A percentile compares a stretch with the other conserved stretches of the same genome.
phyloP scores from a whole-genome alignment of 2,797 vertebrate genomes.

The Alfaro cultratus region DNA sequence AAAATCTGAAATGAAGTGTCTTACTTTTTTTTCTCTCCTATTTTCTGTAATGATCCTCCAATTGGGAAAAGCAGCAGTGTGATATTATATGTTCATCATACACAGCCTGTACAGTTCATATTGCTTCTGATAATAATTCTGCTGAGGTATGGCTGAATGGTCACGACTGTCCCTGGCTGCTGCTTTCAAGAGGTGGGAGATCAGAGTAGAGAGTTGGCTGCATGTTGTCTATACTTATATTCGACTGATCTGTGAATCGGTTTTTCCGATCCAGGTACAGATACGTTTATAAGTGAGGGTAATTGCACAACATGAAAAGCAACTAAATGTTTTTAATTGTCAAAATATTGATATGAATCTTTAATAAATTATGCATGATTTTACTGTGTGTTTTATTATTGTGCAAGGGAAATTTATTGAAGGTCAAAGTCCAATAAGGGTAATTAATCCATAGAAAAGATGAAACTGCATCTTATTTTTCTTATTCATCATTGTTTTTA shows the following conservation, averaged over 20 bases:
- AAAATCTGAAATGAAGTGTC: conserved; percentile 46
- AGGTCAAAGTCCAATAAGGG: not conserved
- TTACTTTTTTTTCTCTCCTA: conserved; percentile 39
- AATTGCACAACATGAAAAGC: conserved; percentile 5
- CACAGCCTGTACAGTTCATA: conserved; percentile 17
- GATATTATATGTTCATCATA: conserved; percentile 13
- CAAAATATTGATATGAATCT: not conserved
- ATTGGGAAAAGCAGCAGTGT: conserved; percentile 10
- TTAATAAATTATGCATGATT: not conserved
- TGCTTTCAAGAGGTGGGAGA: conserved; percentile 29
- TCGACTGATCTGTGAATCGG: conserved; percentile 40
- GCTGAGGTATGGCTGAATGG: conserved; percentile 31
- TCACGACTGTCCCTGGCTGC: conserved; percentile 31
- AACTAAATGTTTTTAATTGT: not conserved
- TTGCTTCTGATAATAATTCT: conserved; percentile 32
- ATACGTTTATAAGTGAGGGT: conserved; percentile 5
- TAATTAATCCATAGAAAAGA: not conserved
- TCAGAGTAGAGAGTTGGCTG: conserved; percentile 41
- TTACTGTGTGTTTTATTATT: not conserved
- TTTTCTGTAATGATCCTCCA: conserved; percentile 11
- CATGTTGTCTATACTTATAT: conserved; percentile 50
- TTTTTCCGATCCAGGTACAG: conserved; percentile 31
- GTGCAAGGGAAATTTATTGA: not conserved
- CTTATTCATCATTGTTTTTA: not conserved
- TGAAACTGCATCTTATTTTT: not conserved